Conservation (phyloP, 2,113 vertebrate genomes). For the Uria aalge region DNA sequence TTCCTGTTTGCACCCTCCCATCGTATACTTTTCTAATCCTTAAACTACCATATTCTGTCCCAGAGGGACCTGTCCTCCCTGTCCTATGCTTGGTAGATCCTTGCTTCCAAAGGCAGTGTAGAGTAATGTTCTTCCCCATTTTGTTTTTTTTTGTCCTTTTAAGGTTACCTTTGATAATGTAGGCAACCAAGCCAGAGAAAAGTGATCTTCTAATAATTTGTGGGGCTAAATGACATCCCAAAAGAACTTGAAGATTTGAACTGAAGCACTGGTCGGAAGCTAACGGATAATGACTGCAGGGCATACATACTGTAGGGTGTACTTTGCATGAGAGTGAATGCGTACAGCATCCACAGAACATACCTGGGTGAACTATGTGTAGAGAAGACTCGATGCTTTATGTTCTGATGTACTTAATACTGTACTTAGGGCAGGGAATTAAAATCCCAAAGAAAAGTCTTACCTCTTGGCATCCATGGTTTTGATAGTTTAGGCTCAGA, state of each 20-base stretch:
- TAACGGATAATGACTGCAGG: neutral
- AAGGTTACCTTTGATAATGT: neutral
- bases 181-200: neutral
- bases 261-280: neutral
- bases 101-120: neutral
- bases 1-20: neutral
- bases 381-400: neutral
- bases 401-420: neutral
- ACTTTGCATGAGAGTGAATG: neutral
- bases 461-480: neutral
- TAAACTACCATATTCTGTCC: neutral
- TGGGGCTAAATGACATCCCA: neutral
- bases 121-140: neutral
- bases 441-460: neutral
- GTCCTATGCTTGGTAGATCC: neutral
- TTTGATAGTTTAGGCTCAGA: neutral
- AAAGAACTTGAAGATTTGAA: neutral
- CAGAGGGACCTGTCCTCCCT: neutral
- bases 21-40: neutral
- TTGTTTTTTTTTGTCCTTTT: neutral
- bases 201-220: neutral
- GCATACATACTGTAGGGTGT: too few relatives aligned
- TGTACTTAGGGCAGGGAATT: neutral
- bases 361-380: neutral
- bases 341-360: too few relatives aligned